phyloP scores from a whole-genome alignment of 2,113 vertebrate genomes.

The Furnarius figulus region DNA sequence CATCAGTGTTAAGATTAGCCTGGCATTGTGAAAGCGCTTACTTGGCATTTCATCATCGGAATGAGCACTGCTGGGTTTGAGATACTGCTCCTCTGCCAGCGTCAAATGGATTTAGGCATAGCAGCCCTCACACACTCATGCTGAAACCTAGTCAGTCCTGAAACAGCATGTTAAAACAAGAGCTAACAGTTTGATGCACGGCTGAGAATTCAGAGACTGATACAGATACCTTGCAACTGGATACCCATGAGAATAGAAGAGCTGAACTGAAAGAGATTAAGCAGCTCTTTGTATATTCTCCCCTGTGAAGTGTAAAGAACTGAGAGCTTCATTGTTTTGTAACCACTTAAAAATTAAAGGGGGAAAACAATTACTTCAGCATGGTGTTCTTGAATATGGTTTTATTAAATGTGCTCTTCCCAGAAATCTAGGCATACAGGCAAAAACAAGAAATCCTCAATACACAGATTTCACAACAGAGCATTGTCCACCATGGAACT shows the following conservation, averaged over 20 bases:
- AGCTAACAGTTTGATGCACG: not conserved
- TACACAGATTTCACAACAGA: not conserved
- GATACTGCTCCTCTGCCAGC: not conserved
- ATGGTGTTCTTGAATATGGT: not conserved
- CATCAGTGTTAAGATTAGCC: not conserved
- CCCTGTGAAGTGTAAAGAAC: constrained; percentile 12
- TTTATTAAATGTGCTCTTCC: not conserved
- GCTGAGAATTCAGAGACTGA: not conserved
- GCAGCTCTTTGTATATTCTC: constrained; percentile 17
- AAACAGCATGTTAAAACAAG: not conserved
- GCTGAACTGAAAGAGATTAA: constrained; percentile 11
- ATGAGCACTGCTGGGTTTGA: not conserved
- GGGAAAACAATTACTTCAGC: not conserved
- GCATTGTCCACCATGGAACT: not conserved
- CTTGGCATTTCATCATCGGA: not conserved
- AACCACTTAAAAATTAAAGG: not conserved
- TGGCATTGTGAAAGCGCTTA: not conserved
- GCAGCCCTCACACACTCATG: not conserved
- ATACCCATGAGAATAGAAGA: constrained; percentile 53
- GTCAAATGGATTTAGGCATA: not conserved
- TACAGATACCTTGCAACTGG: constrained; percentile 44
- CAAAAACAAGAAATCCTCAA: not conserved
- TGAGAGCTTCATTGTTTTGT: constrained; percentile 25
- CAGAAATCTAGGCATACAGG: not conserved
- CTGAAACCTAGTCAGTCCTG: not conserved